Percentiles rank a stretch among this genome's conserved stretches.
Conservation (phyloP, 2,888 invertebrate genomes). For the Zele albiditarsus region DNA sequence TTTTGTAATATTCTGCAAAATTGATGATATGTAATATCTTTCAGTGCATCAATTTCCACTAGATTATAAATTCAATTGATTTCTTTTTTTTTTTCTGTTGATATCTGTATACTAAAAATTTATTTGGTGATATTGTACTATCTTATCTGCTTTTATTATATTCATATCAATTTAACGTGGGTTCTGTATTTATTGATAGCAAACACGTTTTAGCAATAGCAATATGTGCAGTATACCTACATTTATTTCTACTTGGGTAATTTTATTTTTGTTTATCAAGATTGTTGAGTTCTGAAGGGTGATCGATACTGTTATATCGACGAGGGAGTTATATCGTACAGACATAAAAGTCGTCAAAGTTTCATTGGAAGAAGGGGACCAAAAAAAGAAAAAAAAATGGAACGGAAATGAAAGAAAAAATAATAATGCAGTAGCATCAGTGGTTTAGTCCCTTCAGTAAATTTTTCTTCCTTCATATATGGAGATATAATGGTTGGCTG, state of each 20-base stretch:
- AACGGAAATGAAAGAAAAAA: neutral
- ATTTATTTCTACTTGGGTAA: neutral
- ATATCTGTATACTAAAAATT: neutral
- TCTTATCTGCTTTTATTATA: neutral
- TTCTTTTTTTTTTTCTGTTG: too few species aligned
- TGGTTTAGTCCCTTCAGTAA: neutral
- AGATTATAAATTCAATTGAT: neutral
- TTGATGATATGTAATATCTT: too few species aligned
- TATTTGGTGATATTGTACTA: neutral
- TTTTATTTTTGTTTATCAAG: neutral
- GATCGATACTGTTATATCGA: neutral
- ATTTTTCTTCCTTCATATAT: neutral
- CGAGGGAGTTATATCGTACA: conserved; percentile 19
- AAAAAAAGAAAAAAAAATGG: neutral
- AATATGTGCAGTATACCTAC: neutral
- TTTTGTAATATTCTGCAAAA: too few species aligned
- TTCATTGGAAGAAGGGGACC: conserved; percentile 29
- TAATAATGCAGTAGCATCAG: neutral
- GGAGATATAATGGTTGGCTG: neutral
- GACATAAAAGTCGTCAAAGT: conserved; percentile 23
- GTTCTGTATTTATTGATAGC: conserved; percentile 3
- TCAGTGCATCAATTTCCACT: too few species aligned
- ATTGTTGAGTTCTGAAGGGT: neutral
- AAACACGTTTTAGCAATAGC: neutral
- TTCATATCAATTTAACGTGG: neutral